Percentiles rank a stretch among this genome's conserved stretches.
phyloP scores from a whole-genome alignment of 2,797 vertebrate species.

The Leontopithecus rosalia region DNA sequence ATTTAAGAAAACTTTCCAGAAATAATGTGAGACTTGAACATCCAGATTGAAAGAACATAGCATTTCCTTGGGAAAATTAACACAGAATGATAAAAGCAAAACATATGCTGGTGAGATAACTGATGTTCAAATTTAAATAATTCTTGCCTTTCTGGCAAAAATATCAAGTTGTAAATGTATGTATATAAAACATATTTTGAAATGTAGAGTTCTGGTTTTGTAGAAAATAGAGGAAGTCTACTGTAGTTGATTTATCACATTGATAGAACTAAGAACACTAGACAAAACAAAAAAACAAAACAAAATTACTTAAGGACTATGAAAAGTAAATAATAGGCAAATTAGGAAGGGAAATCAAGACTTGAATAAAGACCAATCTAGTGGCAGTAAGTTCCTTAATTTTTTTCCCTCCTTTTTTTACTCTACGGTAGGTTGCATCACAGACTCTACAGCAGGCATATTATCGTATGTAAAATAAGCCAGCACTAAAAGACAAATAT shows the following conservation, averaged over 20 bases:
- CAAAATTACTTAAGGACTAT: not conserved
- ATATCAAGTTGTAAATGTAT: not conserved
- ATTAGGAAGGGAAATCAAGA: not conserved
- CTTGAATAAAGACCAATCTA: not conserved
- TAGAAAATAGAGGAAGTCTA: not conserved
- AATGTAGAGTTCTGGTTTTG: not conserved
- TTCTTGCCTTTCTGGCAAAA: slow-evolving; percentile 2
- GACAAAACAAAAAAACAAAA: not conserved
- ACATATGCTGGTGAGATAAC: not conserved
- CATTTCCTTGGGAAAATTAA: slow-evolving; percentile 35
- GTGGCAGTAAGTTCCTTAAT: not conserved
- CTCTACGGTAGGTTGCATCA: not conserved
- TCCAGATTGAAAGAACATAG: not conserved
- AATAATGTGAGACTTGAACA: slow-evolving; percentile 15
- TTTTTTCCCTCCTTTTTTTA: not conserved
- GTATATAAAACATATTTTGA: not conserved
- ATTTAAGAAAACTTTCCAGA: slow-evolving; percentile 58
- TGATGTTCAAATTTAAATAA: not conserved
- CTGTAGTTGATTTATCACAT: not conserved
- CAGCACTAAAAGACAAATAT: not conserved
- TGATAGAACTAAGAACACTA: not conserved
- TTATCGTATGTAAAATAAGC: not conserved
- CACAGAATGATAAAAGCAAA: slow-evolving; percentile 19
- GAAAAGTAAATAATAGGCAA: not conserved
- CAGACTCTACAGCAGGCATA: not conserved